phyloP scores from a whole-genome alignment of 2,888 invertebrate species.

The Mythimna lalbum region DNA sequence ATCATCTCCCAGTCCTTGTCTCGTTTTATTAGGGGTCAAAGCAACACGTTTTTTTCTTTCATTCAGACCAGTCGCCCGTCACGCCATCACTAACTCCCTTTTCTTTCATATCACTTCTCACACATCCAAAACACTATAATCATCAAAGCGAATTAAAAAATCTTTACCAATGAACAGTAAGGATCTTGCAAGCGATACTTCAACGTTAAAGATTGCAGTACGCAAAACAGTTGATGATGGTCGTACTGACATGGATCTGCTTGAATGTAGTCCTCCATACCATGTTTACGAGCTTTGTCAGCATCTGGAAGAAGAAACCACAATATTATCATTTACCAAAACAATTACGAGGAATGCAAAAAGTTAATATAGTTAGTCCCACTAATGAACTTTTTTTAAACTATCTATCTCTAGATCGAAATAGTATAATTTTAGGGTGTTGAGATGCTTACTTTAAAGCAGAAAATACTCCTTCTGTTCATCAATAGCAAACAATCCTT shows the following conservation, averaged over 20 bases:
- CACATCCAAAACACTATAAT: too few relatives aligned
- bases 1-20: too few relatives aligned
- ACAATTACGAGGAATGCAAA: not conserved
- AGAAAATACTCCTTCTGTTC: not conserved
- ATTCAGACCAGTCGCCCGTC: too few relatives aligned
- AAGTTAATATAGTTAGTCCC: not conserved
- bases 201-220: slow-evolving; percentile 97
- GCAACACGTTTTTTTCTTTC: too few relatives aligned
- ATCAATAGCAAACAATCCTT: not conserved
- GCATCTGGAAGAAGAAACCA: slow-evolving; percentile 92
- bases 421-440: not conserved
- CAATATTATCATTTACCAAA: not conserved
- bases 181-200: slow-evolving; percentile 99
- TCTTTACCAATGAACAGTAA: slow-evolving; percentile 98
- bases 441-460: not conserved
- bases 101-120: too few relatives aligned
- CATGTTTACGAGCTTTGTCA: slow-evolving; percentile 99
- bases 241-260: slow-evolving; percentile 99
- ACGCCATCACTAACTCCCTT: too few relatives aligned
- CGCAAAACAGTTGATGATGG: slow-evolving; percentile 97
- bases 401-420: too few relatives aligned
- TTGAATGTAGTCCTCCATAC: slow-evolving; percentile 99
- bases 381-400: not conserved
- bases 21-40: too few relatives aligned
- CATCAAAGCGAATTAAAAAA: not conserved